Evolutionary conservation across 2,113 vertebrate species (phyloP).

Genomic region (Nothoprocta pentlandii): DNA sequence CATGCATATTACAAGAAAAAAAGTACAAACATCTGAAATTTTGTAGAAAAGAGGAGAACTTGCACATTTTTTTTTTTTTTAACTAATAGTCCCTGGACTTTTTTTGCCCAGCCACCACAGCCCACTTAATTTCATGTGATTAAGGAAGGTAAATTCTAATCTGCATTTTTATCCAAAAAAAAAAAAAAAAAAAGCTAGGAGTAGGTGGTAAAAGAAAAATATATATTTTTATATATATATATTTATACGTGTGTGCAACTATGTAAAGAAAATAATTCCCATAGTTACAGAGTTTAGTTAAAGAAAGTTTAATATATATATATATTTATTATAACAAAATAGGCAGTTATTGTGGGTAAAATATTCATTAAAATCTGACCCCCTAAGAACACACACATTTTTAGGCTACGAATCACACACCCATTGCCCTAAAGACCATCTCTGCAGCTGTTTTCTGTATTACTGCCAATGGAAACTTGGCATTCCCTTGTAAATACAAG

Average conservation of each 20-base stretch:
- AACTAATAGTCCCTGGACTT: conserved; percentile 71
- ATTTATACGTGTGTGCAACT: conserved; percentile 87
- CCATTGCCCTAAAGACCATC: conserved; percentile 68
- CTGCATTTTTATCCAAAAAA: conserved; percentile 87
- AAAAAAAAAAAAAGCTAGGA: conserved; percentile 86
- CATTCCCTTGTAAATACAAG: conserved; percentile 74
- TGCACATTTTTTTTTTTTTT: conserved; percentile 47
- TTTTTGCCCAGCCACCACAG: conserved; percentile 72
- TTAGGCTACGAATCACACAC: conserved; percentile 84
- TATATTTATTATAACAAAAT: conserved; percentile 99
- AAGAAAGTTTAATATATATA: conserved; percentile 89
- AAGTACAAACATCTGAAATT: conserved; percentile 58
- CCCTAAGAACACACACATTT: conserved; percentile 83
- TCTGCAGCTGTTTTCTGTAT: conserved; percentile 60
- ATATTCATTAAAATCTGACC: conserved; percentile 92
- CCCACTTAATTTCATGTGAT: conserved; percentile 61
- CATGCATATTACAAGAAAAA: conserved; percentile 68
- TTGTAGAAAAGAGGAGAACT: conserved; percentile 83
- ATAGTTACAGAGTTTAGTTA: conserved; percentile 90
- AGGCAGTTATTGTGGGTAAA: conserved; percentile 98
- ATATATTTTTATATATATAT: conserved; percentile 90
- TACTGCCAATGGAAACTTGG: conserved; percentile 67
- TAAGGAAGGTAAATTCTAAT: conserved; percentile 82
- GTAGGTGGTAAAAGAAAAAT: conserved; percentile 88
- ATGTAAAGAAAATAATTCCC: conserved; percentile 95